These are phyloP conservation scores for Merops nubicus DNA, from an alignment of 2,113 vertebrate genomes.

Conservation along the genomic window DNA sequence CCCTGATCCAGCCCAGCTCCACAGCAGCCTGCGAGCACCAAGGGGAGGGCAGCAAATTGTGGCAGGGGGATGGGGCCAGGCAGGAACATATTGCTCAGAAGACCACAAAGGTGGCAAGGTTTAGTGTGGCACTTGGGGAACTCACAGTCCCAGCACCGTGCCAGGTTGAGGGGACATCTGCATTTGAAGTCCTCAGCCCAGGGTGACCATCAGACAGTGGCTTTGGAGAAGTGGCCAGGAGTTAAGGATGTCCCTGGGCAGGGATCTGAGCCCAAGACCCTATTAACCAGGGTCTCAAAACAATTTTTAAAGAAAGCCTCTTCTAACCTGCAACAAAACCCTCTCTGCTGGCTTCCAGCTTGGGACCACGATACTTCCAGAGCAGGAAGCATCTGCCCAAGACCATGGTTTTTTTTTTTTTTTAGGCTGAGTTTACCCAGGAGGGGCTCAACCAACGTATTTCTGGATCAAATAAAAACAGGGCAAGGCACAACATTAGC, in stretches of 20 bases:
- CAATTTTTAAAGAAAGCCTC: neutral
- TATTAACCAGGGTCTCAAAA: neutral
- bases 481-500: neutral
- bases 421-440: neutral
- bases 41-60: neutral
- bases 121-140: neutral
- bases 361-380: neutral
- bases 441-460: neutral
- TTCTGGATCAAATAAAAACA: neutral
- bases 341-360: neutral
- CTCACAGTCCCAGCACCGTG: accelerated
- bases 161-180: neutral
- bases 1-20: neutral
- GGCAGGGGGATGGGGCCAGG: neutral
- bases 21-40: neutral
- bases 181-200: neutral
- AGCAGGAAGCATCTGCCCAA: neutral
- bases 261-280: neutral
- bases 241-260: neutral
- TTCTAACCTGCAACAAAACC: neutral
- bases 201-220: too few species aligned
- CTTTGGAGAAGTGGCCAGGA: neutral
- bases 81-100: neutral
- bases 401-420: neutral
- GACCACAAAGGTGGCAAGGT: neutral